These are phyloP conservation scores for Hippoglossus hippoglossus DNA, from an alignment of 2,797 vertebrate genomes.

Conservation along the genomic window DNA sequence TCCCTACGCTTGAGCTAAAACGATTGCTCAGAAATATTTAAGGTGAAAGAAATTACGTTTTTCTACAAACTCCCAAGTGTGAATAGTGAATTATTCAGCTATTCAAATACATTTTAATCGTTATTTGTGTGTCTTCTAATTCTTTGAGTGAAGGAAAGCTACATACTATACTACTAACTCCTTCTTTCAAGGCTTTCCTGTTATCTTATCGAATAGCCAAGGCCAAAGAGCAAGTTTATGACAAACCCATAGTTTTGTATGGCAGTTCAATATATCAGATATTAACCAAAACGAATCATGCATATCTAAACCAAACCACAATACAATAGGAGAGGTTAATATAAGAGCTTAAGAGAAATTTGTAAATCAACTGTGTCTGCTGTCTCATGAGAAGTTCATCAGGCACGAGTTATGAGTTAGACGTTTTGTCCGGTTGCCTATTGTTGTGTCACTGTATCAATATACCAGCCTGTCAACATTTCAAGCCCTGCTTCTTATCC, in stretches of 20 bases:
- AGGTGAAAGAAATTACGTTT: background rate
- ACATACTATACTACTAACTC: background rate
- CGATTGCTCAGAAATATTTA: constrained; percentile 1
- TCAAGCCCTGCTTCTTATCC: constrained; percentile 28
- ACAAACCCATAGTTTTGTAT: background rate
- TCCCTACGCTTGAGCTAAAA: background rate
- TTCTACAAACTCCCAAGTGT: background rate
- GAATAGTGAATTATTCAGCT: background rate
- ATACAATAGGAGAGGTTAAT: background rate
- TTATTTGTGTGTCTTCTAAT: background rate
- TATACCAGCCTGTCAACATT: background rate
- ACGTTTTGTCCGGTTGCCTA: too few species aligned
- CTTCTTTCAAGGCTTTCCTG: constrained; percentile 2
- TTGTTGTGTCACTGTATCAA: too few species aligned
- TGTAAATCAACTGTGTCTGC: background rate
- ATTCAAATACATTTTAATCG: background rate
- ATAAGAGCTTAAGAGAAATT: background rate
- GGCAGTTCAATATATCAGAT: background rate
- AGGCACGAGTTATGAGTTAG: too few species aligned
- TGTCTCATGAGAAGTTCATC: background rate
- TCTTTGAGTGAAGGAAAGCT: background rate
- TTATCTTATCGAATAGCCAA: background rate
- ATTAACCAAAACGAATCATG: background rate
- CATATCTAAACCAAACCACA: background rate
- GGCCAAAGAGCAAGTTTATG: constrained; percentile 1